A percentile compares a stretch with the other conserved stretches of the same genome.
phyloP scores from a whole-genome alignment of 2,888 invertebrate genomes.

The Tuta absoluta region DNA sequence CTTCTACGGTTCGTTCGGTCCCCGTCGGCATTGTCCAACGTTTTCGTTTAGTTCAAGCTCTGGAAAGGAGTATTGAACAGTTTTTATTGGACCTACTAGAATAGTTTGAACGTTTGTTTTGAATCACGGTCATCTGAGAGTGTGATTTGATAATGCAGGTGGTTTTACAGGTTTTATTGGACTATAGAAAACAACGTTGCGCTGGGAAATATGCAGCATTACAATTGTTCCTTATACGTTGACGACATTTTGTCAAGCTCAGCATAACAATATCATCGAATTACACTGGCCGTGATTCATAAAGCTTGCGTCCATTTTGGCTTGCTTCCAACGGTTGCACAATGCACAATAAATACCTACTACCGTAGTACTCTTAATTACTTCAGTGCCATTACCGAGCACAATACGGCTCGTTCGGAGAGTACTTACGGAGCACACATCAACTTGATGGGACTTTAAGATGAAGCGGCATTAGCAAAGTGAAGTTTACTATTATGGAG shows the following conservation, averaged over 20 bases:
- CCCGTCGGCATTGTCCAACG: slow-evolving; percentile 51
- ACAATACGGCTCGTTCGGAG: slow-evolving; percentile 29
- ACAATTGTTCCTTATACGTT: not conserved
- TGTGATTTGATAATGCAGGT: slow-evolving; percentile 5
- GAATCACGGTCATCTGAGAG: not conserved
- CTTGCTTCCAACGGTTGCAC: slow-evolving; percentile 66
- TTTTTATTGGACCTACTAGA: slow-evolving; percentile 18
- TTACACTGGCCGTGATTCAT: slow-evolving; percentile 67
- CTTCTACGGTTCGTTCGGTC: slow-evolving; percentile 61
- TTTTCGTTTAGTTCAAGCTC: slow-evolving; percentile 45
- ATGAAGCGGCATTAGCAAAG: slow-evolving; percentile 30
- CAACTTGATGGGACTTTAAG: slow-evolving; percentile 21
- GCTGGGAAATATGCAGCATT: not conserved
- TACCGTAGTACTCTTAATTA: slow-evolving; percentile 71
- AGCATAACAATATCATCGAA: slow-evolving; percentile 60
- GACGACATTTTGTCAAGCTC: slow-evolving; percentile 53
- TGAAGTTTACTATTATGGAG: slow-evolving; percentile 17
- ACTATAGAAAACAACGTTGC: not conserved
- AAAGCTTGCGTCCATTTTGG: slow-evolving; percentile 69
- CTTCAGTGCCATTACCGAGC: slow-evolving; percentile 64
- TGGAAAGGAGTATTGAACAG: slow-evolving; percentile 6
- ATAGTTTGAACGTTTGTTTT: not conserved
- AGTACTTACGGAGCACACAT: slow-evolving; percentile 18
- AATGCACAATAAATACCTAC: slow-evolving; percentile 75
- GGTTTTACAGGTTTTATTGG: not conserved